These are phyloP conservation scores for Nycteola revayana DNA, from an alignment of 2,888 invertebrate genomes.

Conservation along the genomic window DNA sequence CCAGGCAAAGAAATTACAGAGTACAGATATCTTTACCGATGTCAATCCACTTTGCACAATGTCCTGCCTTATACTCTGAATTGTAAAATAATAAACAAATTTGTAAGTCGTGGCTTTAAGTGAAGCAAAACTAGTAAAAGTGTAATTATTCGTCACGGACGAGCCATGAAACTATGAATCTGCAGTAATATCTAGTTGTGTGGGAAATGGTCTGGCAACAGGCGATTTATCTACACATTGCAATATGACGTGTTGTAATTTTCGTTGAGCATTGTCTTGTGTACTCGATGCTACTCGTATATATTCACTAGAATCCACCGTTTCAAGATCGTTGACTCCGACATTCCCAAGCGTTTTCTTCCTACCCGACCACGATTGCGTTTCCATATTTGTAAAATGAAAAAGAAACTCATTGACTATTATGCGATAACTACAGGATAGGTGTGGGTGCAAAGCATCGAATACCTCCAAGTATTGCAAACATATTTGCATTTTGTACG, in stretches of 20 bases:
- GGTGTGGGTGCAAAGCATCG: constrained; percentile 44
- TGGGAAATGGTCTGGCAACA: constrained; percentile 49
- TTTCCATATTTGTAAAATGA: constrained; percentile 49
- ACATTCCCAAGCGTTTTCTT: constrained; percentile 32
- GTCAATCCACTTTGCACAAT: constrained; percentile 53
- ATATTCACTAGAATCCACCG: constrained; percentile 21
- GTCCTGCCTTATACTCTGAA: constrained; percentile 33
- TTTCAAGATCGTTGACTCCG: constrained; percentile 34
- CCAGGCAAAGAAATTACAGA: constrained; percentile 37
- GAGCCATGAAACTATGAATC: constrained; percentile 43
- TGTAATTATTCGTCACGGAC: constrained; percentile 44
- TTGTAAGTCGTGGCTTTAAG: constrained; percentile 46
- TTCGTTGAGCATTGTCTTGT: constrained; percentile 24
- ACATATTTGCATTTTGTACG: constrained; percentile 55
- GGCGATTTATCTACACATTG: constrained; percentile 47
- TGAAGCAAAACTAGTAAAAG: constrained; percentile 50
- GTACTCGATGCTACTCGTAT: constrained; percentile 26
- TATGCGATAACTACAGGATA: constrained; percentile 43
- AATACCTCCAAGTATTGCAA: constrained; percentile 39
- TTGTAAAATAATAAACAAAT: constrained; percentile 57
- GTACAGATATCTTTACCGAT: constrained; percentile 31
- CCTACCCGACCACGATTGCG: constrained; percentile 38
- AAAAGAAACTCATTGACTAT: constrained; percentile 38
- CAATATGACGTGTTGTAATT: constrained; percentile 52
- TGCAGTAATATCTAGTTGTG: constrained; percentile 50